Evolutionary conservation across 2,797 vertebrate genomes (phyloP).

Genomic region (Squalus acanthias): DNA sequence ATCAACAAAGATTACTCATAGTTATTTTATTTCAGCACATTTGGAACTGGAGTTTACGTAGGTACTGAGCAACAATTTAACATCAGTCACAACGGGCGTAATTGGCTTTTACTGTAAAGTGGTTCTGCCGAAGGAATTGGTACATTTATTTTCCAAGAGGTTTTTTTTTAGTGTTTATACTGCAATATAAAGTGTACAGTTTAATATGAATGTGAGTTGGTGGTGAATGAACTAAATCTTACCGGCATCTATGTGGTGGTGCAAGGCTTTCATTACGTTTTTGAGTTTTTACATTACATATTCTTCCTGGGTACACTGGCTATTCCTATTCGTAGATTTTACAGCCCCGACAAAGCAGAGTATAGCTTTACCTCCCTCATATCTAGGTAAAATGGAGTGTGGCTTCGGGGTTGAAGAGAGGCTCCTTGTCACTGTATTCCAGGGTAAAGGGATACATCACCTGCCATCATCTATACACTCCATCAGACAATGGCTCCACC

Average conservation of each 20-base stretch:
- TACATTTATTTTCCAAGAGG: neutral
- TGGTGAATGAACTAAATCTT: neutral
- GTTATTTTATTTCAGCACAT: neutral
- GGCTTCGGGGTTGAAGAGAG: neutral
- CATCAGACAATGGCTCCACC: neutral
- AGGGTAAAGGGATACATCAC: neutral
- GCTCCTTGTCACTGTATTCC: neutral
- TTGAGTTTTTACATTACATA: neutral
- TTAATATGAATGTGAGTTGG: neutral
- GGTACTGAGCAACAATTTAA: neutral
- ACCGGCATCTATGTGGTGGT: neutral
- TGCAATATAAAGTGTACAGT: too few relatives aligned
- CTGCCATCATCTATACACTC: neutral
- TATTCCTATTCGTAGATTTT: neutral
- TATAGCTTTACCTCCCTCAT: neutral
- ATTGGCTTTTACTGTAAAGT: neutral
- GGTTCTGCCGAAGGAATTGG: neutral
- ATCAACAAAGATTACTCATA: neutral
- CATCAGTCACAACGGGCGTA: neutral
- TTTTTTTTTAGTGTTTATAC: neutral
- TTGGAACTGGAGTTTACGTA: neutral
- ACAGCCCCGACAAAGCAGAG: neutral
- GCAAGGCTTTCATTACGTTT: neutral
- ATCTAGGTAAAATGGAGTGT: neutral
- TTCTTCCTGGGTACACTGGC: neutral